A percentile compares a stretch with the other conserved stretches of the same genome.
phyloP scores from a whole-genome alignment of 2,888 invertebrate species.

The Spisula subtruncata region DNA sequence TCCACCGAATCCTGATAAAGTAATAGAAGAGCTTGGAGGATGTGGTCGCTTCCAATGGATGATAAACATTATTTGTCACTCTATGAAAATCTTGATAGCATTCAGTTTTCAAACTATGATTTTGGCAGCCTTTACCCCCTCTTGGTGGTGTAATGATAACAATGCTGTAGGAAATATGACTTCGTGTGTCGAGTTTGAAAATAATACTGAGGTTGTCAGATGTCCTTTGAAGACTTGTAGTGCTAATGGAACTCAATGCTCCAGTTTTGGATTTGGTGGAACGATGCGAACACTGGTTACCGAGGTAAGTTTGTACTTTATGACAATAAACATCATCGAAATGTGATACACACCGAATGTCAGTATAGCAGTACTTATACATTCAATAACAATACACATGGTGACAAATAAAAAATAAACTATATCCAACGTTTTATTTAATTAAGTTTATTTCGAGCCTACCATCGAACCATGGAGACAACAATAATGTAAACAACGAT shows the following conservation, averaged over 20 bases:
- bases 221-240: conserved; percentile 40
- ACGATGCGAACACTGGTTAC: conserved; percentile 38
- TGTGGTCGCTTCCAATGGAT: conserved; percentile 52
- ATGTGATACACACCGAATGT: too few relatives aligned
- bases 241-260: conserved; percentile 48
- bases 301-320: conserved; percentile 40
- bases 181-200: conserved; percentile 21
- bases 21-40: conserved; percentile 54
- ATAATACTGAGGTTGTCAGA: neutral
- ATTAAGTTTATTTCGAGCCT: too few relatives aligned
- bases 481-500: too few relatives aligned
- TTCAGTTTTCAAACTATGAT: conserved; percentile 29
- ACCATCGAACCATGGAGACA: too few relatives aligned
- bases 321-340: too few relatives aligned
- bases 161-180: conserved; percentile 1
- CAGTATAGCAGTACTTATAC: too few relatives aligned
- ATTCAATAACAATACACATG: too few relatives aligned
- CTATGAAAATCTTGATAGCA: conserved; percentile 41
- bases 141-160: conserved; percentile 50
- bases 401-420: too few relatives aligned
- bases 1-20: conserved; percentile 42
- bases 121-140: conserved; percentile 20
- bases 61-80: conserved; percentile 40
- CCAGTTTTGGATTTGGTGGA: conserved; percentile 37
- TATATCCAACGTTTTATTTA: too few relatives aligned